Percentiles rank a stretch among this genome's conserved stretches.
These are phyloP conservation scores for Pygmarrhopalites habei DNA, from an alignment of 1,140 invertebrate species.

Conservation along the genomic window DNA sequence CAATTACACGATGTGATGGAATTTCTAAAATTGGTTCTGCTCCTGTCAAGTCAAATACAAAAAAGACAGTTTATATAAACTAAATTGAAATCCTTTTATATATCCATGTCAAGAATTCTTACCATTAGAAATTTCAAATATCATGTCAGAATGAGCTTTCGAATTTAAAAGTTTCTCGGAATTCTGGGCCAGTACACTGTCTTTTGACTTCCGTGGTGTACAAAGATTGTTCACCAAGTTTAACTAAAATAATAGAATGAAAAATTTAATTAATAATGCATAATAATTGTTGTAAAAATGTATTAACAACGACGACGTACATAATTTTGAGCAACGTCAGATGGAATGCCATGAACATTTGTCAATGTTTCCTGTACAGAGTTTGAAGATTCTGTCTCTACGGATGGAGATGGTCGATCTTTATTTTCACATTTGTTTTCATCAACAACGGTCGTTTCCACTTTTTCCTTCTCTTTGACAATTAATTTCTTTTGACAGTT, in stretches of 20 bases:
- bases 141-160: conserved; percentile 54
- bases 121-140: conserved; percentile 56
- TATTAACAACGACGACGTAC: background rate
- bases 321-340: conserved; percentile 14
- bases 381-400: background rate
- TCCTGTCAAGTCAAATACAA: background rate
- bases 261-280: too few relatives aligned
- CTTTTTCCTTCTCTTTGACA: background rate
- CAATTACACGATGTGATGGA: conserved; percentile 57
- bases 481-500: too few relatives aligned
- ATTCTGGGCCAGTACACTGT: conserved; percentile 52
- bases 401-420: background rate
- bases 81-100: too few relatives aligned
- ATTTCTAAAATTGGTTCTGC: conserved; percentile 38
- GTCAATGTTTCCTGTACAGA: background rate
- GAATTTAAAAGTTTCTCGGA: conserved; percentile 51
- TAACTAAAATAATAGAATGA: conserved; percentile 47
- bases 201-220: conserved; percentile 51
- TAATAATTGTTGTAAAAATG: too few relatives aligned
- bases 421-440: background rate
- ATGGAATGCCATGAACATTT: background rate
- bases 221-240: conserved; percentile 57
- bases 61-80: too few relatives aligned
- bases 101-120: background rate
- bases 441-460: background rate